These are phyloP conservation scores for Mormyrops attenuatus DNA, from an alignment of 2,797 vertebrate species.

Conservation along the genomic window DNA sequence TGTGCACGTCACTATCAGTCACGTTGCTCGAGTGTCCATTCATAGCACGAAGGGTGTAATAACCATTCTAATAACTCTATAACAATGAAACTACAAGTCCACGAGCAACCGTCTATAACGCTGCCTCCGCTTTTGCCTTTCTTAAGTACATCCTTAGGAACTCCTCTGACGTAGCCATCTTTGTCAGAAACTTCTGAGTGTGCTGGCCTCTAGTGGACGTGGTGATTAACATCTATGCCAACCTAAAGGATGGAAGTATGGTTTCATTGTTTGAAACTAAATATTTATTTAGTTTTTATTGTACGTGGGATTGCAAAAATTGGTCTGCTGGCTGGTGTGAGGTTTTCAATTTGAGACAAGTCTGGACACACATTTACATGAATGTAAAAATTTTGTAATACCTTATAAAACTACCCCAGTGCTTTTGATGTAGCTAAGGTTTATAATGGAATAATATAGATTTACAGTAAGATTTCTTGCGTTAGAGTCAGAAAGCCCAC, in stretches of 20 bases:
- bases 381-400: not conserved
- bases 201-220: not conserved
- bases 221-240: not conserved
- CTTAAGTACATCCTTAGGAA: too few species aligned
- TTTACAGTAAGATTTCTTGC: not conserved
- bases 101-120: too few species aligned
- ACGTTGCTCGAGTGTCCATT: too few species aligned
- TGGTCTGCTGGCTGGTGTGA: not conserved
- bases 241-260: not conserved
- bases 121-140: too few species aligned
- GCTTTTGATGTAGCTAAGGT: not conserved
- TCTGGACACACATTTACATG: not conserved
- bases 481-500: not conserved
- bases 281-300: not conserved
- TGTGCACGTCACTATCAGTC: too few species aligned
- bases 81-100: too few species aligned
- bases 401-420: not conserved
- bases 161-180: too few species aligned
- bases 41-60: too few species aligned
- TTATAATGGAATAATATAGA: not conserved
- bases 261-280: not conserved
- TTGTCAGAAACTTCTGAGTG: too few species aligned
- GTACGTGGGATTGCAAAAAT: not conserved
- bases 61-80: too few species aligned
- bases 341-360: not conserved